Evolutionary conservation across 2,113 vertebrate genomes (phyloP), one percentile per base, ranked within the genome.

Genomic region (Pluvianellus socialis): DNA sequence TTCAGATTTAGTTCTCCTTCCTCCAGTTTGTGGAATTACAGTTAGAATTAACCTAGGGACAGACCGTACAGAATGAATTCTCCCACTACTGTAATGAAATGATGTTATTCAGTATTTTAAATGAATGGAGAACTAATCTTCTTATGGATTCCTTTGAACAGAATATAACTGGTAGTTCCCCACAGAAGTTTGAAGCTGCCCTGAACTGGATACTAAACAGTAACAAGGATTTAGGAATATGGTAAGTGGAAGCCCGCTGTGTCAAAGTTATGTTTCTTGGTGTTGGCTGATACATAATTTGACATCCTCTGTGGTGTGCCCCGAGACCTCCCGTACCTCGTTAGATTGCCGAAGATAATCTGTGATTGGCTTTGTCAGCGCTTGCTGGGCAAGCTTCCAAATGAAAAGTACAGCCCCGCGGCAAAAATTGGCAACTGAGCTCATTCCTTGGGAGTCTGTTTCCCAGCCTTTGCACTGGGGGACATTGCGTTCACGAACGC

Each of bases 171-270:
- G 95, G 98, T 70, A 93, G 90, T 20, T 90, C 97, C 58, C 24
- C 93, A 6, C 72, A 97, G 86, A 98, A 97, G 93, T 98, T 98
- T 86, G 96, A 97, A 71, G 97, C 97, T 16, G 98, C 98, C 8
- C 93, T 98, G 96, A 90, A 96, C 58, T 98, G 98, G 98, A 97
- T 98, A 52, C 92, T 98, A 38, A 98, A 97, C 96, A 98, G 97
- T 89, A 97, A 98, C 91, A 98, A 97, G 91, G 98, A 98, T 20
- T 94, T 98, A 65, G 98, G 98, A 92, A 98, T 98, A 92, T 91
- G 96, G 98, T 98, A 90, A 97, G 97, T 97, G 56, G 59, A 28
- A 58, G 47, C 24, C 16, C 22, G 6, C 52, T 21, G n/a, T 56
- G 70, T 68, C 23, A 4, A 53, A 68, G 53, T 30, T 28, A 2